phyloP scores from a whole-genome alignment of 2,888 invertebrate species.

The Chironomus riparius region DNA sequence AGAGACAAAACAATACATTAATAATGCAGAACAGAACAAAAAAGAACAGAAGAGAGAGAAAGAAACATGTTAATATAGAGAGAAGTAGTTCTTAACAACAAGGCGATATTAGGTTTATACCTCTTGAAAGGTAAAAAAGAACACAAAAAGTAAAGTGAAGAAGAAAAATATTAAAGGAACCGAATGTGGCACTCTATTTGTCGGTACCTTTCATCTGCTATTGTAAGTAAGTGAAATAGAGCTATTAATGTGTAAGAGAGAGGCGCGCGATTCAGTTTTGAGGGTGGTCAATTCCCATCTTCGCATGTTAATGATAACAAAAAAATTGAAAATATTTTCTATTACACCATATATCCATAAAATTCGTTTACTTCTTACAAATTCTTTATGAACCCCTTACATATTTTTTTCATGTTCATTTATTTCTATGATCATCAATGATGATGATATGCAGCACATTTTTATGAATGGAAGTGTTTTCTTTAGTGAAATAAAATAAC shows the following conservation, averaged over 20 bases:
- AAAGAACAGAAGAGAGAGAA: background rate
- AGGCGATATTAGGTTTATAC: slow-evolving; percentile 22
- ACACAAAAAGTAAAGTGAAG: background rate
- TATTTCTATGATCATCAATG: background rate
- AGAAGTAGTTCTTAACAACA: slow-evolving; percentile 26
- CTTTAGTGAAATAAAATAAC: slow-evolving; percentile 7
- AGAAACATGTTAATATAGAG: background rate
- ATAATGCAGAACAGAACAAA: slow-evolving; percentile 10
- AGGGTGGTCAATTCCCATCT: slow-evolving; percentile 20
- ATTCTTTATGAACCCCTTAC: background rate
- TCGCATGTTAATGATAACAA: background rate
- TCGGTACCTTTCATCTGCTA: slow-evolving; percentile 23
- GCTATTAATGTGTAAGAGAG: background rate
- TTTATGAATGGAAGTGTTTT: slow-evolving; percentile 18
- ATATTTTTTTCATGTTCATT: background rate
- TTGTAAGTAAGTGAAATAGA: slow-evolving; percentile 1
- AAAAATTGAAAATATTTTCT: background rate
- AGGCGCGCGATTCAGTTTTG: slow-evolving; percentile 1
- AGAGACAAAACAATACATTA: slow-evolving; percentile 27
- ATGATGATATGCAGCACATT: background rate
- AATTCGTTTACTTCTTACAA: background rate
- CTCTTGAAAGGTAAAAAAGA: slow-evolving; percentile 12
- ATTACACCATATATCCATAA: no score
- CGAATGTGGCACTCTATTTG: slow-evolving; percentile 25
- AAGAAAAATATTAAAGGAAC: slow-evolving; percentile 25